These are phyloP conservation scores for Cetonia aurata DNA, from an alignment of 2,888 invertebrate genomes.

Conservation along the genomic window DNA sequence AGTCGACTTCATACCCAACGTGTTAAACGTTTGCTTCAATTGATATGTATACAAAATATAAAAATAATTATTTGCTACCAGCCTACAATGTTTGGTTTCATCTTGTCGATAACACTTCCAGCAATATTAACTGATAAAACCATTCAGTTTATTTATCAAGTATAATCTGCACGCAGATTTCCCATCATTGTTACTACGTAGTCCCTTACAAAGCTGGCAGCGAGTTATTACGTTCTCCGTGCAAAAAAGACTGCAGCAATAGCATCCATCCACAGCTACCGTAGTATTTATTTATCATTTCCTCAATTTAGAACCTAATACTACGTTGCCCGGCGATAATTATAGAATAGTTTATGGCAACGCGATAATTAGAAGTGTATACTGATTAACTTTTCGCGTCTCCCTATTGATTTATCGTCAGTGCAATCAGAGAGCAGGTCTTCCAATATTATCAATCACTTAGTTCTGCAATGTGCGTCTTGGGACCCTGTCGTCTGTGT, in stretches of 20 bases:
- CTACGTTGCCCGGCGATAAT: conserved; percentile 16
- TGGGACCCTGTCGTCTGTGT: too few relatives aligned
- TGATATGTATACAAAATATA: too few relatives aligned
- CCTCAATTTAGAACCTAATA: conserved; percentile 34
- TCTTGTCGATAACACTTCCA: conserved; percentile 13
- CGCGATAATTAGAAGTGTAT: conserved; percentile 16
- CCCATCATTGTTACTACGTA: not conserved
- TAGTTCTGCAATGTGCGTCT: too few relatives aligned
- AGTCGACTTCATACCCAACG: too few relatives aligned
- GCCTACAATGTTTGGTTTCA: conserved; percentile 10
- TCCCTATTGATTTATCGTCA: conserved; percentile 2
- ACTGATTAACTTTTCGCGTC: conserved; percentile 15
- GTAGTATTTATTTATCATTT: conserved; percentile 31
- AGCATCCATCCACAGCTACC: not conserved
- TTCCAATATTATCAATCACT: too few relatives aligned
- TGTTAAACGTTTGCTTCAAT: too few relatives aligned
- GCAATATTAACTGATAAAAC: conserved; percentile 37
- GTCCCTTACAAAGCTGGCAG: not conserved
- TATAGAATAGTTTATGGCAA: conserved; percentile 26
- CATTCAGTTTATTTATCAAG: conserved; percentile 15
- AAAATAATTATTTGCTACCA: not conserved
- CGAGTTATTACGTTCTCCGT: not conserved
- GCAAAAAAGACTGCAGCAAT: not conserved
- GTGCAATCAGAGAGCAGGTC: not conserved
- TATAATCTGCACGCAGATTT: not conserved